Evolutionary conservation across 2,113 vertebrate genomes (phyloP).

Genomic region (Coptodon rendalli): DNA sequence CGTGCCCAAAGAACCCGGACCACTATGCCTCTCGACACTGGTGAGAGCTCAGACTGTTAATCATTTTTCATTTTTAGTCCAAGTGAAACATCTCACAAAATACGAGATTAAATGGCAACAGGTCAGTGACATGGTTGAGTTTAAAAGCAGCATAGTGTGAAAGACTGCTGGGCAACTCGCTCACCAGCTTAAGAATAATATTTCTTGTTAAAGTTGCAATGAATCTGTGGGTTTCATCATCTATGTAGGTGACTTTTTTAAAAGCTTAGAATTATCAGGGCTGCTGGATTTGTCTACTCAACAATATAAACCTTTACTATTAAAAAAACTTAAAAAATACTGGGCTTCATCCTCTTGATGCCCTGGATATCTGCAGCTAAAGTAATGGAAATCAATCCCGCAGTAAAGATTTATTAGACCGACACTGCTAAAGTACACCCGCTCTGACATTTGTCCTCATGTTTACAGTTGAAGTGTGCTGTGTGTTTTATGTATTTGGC

Average conservation of each 20-base stretch:
- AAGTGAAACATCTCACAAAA: neutral
- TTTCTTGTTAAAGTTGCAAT: neutral
- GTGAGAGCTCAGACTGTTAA: constrained; percentile 53
- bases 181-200: neutral
- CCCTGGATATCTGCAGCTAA: neutral
- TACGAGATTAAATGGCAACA: neutral
- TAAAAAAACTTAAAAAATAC: neutral
- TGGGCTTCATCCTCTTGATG: neutral
- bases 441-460: neutral
- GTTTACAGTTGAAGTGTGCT: neutral
- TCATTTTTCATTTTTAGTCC: neutral
- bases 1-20: constrained; percentile 69
- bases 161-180: neutral
- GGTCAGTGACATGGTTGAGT: neutral
- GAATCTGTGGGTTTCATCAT: neutral
- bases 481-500: neutral
- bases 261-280: neutral
- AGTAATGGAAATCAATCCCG: neutral
- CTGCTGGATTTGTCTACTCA: neutral
- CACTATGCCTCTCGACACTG: constrained; percentile 69
- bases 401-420: neutral
- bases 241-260: neutral
- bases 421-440: neutral
- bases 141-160: neutral
- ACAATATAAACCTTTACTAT: neutral